Conservation (phyloP, 1,140 invertebrate genomes). For the Periplaneta americana region DNA sequence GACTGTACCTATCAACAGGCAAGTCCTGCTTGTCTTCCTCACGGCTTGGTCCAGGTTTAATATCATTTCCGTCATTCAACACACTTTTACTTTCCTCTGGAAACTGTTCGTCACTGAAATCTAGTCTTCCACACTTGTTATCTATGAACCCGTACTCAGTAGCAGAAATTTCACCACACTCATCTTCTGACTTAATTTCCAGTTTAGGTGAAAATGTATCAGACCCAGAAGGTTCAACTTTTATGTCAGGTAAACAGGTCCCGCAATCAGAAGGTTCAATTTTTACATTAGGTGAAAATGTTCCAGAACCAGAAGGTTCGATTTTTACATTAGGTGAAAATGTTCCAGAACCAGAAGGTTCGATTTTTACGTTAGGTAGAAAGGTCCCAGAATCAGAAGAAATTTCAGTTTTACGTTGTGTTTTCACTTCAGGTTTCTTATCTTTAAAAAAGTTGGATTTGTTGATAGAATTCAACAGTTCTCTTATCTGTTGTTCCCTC, state of each 20-base stretch:
- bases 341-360: neutral
- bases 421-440: neutral
- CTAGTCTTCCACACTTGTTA: no score
- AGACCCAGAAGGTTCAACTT: no score
- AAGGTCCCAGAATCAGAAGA: neutral
- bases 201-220: no score
- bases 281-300: neutral
- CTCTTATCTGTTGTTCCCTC: neutral
- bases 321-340: neutral
- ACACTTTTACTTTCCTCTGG: neutral
- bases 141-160: no score
- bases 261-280: neutral
- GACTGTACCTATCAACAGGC: conserved; percentile 27
- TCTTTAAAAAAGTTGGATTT: neutral
- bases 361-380: neutral
- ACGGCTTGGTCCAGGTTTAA: neutral
- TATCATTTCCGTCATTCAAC: neutral
- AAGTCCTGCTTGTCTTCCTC: neutral
- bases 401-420: no score
- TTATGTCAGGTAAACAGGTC: neutral
- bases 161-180: neutral
- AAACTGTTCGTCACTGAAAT: no score
- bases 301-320: neutral
- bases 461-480: neutral
- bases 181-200: neutral